A percentile compares a stretch with the other conserved stretches of the same genome.
Conservation (phyloP, 2,888 invertebrate genomes). For the Myopa testacea region DNA sequence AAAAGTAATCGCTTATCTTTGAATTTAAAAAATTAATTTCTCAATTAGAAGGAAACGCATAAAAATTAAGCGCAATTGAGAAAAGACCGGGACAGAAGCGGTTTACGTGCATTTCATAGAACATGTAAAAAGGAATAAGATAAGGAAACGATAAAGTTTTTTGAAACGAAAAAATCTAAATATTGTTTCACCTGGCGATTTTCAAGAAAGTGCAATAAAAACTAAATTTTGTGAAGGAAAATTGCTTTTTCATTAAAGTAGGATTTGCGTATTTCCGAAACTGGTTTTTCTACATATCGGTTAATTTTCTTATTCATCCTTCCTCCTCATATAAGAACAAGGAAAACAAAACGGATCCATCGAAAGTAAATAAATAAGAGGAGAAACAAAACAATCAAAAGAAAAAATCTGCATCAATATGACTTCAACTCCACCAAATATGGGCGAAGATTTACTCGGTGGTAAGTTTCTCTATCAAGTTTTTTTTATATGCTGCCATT, state of each 20-base stretch:
- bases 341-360: not conserved
- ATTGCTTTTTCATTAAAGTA: not conserved
- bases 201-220: not conserved
- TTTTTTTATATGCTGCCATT: conserved; percentile 37
- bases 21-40: no score
- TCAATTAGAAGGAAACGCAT: no score
- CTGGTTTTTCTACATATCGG: not conserved
- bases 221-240: not conserved
- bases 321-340: not conserved
- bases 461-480: conserved; percentile 58
- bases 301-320: not conserved
- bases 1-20: no score
- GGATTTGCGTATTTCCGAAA: not conserved
- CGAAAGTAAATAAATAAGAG: not conserved
- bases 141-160: not conserved
- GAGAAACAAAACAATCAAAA: not conserved
- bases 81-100: no score
- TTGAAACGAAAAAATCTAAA: not conserved
- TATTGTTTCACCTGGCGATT: not conserved
- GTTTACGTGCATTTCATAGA: no score
- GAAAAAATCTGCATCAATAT: conserved; percentile 52
- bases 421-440: conserved; percentile 67
- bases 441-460: conserved; percentile 67
- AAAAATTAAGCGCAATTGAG: no score
- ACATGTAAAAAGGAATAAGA: no score